A percentile compares a stretch with the other conserved stretches of the same genome.
Conservation (phyloP, 1,140 invertebrate genomes). For the Leptinotarsa texana region DNA sequence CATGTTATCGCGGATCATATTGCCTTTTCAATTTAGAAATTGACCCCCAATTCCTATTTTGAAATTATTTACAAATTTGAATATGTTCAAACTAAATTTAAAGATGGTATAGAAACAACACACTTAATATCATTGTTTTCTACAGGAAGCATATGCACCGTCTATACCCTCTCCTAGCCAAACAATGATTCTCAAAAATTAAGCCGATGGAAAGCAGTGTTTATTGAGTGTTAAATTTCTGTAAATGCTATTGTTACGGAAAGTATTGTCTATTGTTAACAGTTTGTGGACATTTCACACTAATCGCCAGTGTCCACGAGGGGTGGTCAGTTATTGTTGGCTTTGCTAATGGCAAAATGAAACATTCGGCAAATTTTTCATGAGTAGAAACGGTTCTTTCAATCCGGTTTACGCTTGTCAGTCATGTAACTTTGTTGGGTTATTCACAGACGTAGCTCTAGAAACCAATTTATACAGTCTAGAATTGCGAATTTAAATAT, state of each 20-base stretch:
- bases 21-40: too few species aligned
- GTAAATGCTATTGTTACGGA: constrained; percentile 23
- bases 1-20: too few species aligned
- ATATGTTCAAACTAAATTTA: too few species aligned
- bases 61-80: too few species aligned
- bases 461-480: too few species aligned
- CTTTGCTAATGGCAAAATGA: not conserved
- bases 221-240: constrained; percentile 29
- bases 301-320: constrained; percentile 17
- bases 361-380: constrained; percentile 9
- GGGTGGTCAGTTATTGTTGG: constrained; percentile 21
- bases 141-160: too few species aligned
- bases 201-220: constrained; percentile 14
- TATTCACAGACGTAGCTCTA: too few species aligned
- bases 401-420: not conserved
- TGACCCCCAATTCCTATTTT: too few species aligned
- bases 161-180: not conserved
- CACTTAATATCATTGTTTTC: too few species aligned
- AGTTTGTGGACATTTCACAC: constrained; percentile 26
- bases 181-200: constrained; percentile 11
- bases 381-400: not conserved
- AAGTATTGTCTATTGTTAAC: constrained; percentile 23
- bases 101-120: too few species aligned
- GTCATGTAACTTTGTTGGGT: too few species aligned
- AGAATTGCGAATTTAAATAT: too few species aligned